phyloP scores from a whole-genome alignment of 2,888 invertebrate genomes.

The Acheta domesticus region DNA sequence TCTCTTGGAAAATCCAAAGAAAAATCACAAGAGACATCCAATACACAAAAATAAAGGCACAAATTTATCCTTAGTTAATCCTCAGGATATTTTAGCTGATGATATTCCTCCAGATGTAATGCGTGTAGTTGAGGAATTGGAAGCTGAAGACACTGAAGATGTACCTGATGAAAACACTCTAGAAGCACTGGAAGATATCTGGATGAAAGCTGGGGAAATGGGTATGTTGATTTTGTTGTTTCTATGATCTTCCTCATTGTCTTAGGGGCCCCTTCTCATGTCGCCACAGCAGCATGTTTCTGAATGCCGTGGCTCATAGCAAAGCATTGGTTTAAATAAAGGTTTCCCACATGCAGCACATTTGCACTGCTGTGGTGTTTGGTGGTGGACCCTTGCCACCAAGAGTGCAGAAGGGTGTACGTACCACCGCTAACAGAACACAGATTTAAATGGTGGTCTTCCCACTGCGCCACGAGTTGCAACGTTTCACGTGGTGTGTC shows the following conservation, averaged over 20 bases:
- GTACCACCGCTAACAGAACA: too few species aligned
- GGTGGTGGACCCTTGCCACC: too few species aligned
- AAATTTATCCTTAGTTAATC: constrained; percentile 39
- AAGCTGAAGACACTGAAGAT: constrained; percentile 50
- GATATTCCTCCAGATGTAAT: constrained; percentile 60
- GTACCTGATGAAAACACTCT: constrained; percentile 68
- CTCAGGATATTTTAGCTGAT: constrained; percentile 51
- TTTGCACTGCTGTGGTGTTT: too few species aligned
- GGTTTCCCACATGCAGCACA: too few species aligned
- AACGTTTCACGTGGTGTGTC: too few species aligned
- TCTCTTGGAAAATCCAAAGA: constrained; percentile 60
- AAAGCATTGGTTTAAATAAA: too few species aligned
- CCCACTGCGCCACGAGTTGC: too few species aligned
- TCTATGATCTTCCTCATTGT: background rate
- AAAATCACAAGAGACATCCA: constrained; percentile 58
- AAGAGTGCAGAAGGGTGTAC: too few species aligned
- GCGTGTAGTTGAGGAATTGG: constrained; percentile 58
- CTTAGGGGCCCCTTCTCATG: too few species aligned
- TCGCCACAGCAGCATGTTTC: too few species aligned
- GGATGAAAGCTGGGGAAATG: constrained; percentile 77
- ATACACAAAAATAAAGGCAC: constrained; percentile 54
- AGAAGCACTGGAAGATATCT: constrained; percentile 73
- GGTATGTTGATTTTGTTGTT: constrained; percentile 46
- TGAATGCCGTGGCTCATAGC: too few species aligned
- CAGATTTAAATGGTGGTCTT: too few species aligned